A percentile compares a stretch with the other conserved stretches of the same genome.
Evolutionary conservation across 2,113 vertebrate genomes (phyloP).

Genomic region (Gnathonemus longibarbis): DNA sequence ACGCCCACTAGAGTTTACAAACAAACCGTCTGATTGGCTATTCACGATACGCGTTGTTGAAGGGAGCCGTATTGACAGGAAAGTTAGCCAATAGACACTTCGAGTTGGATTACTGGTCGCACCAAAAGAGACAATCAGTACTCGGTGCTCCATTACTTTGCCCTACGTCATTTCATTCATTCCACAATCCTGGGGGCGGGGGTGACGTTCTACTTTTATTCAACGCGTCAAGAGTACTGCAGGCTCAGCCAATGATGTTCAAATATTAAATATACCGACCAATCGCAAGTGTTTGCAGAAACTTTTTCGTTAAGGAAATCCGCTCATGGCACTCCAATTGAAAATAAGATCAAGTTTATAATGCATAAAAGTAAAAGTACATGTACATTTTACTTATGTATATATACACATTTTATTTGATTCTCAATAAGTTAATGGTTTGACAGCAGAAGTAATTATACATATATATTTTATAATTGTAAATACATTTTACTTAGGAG

Average conservation of each 20-base stretch:
- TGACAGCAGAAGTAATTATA: not conserved
- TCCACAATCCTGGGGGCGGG: not conserved
- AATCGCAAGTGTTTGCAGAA: constrained; percentile 12
- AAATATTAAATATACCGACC: not conserved
- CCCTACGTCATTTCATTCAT: constrained; percentile 28
- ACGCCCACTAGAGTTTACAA: constrained; percentile 60
- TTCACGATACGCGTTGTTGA: not conserved
- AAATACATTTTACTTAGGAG: not conserved
- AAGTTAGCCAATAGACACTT: constrained; percentile 27
- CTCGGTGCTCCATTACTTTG: constrained; percentile 32
- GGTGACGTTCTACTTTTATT: constrained; percentile 3
- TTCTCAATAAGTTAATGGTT: not conserved
- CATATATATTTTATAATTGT: not conserved
- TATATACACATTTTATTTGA: not conserved
- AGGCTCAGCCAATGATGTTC: not conserved
- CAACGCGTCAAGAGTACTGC: constrained; percentile 1
- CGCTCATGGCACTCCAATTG: not conserved
- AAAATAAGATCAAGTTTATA: not conserved
- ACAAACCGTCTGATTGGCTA: constrained; percentile 62
- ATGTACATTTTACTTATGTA: not conserved
- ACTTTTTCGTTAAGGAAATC: constrained; percentile 12
- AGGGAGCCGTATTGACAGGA: constrained; percentile 29
- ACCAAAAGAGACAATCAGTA: constrained; percentile 46
- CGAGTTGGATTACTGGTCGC: not conserved
- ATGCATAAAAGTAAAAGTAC: not conserved